phyloP scores from a whole-genome alignment of 2,113 vertebrate species.

The Leptosomus discolor region DNA sequence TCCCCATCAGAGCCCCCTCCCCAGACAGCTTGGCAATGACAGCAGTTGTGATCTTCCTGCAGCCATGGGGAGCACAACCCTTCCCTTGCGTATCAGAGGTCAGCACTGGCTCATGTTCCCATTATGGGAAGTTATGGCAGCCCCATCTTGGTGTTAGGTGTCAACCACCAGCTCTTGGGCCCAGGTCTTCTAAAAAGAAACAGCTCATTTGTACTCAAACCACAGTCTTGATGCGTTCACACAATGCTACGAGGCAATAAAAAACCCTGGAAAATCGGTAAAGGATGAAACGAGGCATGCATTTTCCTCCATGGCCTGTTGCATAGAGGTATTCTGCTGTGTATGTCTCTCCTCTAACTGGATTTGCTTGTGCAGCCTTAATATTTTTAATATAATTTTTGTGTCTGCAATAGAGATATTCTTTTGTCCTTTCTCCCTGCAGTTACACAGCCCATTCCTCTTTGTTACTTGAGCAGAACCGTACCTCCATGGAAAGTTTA shows the following conservation, averaged over 20 bases:
- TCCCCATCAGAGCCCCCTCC: not conserved
- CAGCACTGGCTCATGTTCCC: not conserved
- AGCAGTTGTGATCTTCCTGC: not conserved
- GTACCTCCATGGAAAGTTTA: conserved; percentile 1
- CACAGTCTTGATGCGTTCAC: not conserved
- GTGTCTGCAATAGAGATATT: conserved; percentile 36
- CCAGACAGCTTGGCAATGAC: not conserved
- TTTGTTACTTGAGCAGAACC: conserved; percentile 41
- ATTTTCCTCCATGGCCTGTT: not conserved
- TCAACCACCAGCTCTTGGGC: not conserved
- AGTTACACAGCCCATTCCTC: conserved; percentile 32
- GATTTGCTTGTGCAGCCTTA: conserved; percentile 24
- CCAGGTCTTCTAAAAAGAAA: not conserved
- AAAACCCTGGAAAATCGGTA: not conserved
- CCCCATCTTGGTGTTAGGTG: not conserved
- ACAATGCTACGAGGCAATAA: not conserved
- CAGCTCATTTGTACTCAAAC: not conserved
- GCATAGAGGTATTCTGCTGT: not conserved
- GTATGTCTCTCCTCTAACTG: not conserved
- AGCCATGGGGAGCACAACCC: not conserved
- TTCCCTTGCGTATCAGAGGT: not conserved
- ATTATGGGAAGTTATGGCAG: not conserved
- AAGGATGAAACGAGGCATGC: not conserved
- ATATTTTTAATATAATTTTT: conserved; percentile 18
- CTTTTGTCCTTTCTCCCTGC: conserved; percentile 14